Base-by-base conservation (phyloP, 2,113 vertebrate species). In the Varanus salvator region DNA sequence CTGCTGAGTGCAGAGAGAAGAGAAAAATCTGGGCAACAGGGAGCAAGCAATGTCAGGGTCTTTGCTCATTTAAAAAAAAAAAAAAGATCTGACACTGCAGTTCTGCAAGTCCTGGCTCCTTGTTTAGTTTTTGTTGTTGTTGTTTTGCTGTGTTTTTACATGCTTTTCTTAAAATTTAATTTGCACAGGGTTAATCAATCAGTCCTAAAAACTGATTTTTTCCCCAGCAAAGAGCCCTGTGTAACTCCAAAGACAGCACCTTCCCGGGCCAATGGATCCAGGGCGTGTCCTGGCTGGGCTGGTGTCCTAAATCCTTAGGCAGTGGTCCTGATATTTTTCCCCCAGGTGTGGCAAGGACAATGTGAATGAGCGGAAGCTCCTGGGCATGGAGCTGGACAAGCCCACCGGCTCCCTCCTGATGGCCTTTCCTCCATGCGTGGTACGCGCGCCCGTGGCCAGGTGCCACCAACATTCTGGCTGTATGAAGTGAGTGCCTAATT, bases 401-500 rank as follows among this genome's bases (percentile, higher is more conserved):
- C 94, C 92, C 0, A 98, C 98, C 0, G 98, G 98, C 2, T 98
- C 97, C 4, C 96, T 99, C 90, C 97, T 99, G 84, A 96, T 98
- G 4, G 97, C 98, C 87, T 99, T 99, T 87, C 98, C 98, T 0
- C 98, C 97, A n/a, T 99, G 99, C 0, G 98, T 99, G 95, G 98
- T 99, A 88, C 97, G 98, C 27, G 97, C 98, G 19, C 98, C 98
- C 0, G 97, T 99, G 93, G 98, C 98, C 1, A 98, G 98, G 68
- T 99, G 99, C 97, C 98, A 99, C 92, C 98, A 98, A 92, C 97
- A 99, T 92, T 98, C 98, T 0, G 97, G 97, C 71, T 99, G 99
- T 96, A 98, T 99, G 97, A 99, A 98, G 99, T 99, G 94, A 98
- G 99, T 97, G 57, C 0, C 2, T 11, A 2, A 0, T 3, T 6